Evolutionary conservation across 1,140 invertebrate genomes (phyloP).

Genomic region (Akabosia matsudoensis): DNA sequence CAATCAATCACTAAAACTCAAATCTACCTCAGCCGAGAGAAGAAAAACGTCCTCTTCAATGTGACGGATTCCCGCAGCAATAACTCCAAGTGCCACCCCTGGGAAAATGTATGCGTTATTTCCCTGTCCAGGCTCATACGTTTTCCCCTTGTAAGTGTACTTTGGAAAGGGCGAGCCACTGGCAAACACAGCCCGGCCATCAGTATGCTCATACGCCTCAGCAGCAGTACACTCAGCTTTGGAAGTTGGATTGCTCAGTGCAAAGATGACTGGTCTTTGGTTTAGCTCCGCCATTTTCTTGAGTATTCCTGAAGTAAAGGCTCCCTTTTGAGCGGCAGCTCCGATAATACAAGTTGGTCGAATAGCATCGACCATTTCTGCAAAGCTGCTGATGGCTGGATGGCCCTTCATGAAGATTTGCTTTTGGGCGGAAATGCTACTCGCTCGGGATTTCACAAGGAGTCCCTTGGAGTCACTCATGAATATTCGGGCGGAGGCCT

Average conservation of each 20-base stretch:
- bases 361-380: constrained; percentile 73
- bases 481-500: constrained; percentile 76
- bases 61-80: constrained; percentile 78
- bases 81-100: constrained; percentile 84
- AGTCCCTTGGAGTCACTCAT: constrained; percentile 64
- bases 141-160: constrained; percentile 71
- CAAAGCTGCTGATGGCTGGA: constrained; percentile 69
- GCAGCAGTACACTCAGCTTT: constrained; percentile 96
- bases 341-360: constrained; percentile 83
- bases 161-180: constrained; percentile 88
- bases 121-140: constrained; percentile 84
- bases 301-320: constrained; percentile 82
- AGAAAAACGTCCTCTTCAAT: constrained; percentile 88
- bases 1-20: constrained; percentile 25
- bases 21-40: constrained; percentile 72
- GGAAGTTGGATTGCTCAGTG: constrained; percentile 91
- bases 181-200: constrained; percentile 86
- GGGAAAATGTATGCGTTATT: constrained; percentile 98
- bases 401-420: constrained; percentile 78
- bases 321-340: constrained; percentile 79
- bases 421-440: constrained; percentile 62
- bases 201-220: constrained; percentile 78
- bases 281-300: constrained; percentile 81
- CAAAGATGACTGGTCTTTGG: constrained; percentile 86
- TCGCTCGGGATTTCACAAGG: constrained; percentile 71